phyloP scores from a whole-genome alignment of 2,113 vertebrate species.

The Spea bombifrons region DNA sequence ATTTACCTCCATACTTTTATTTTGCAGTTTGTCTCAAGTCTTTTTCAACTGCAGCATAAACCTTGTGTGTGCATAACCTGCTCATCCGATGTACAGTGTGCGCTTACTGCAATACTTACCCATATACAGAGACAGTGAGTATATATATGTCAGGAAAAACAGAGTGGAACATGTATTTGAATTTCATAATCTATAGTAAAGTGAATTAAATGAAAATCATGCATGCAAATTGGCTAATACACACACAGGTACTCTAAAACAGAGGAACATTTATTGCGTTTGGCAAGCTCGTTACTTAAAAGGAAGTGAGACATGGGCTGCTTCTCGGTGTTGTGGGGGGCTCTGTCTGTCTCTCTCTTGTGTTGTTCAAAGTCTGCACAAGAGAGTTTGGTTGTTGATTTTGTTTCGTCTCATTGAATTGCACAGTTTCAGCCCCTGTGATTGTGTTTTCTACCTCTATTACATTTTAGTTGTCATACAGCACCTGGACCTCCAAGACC shows the following conservation, averaged over 20 bases:
- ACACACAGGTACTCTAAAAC: no score
- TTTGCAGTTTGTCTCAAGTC: conserved; percentile 77
- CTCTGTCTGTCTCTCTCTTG: no score
- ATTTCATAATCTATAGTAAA: neutral
- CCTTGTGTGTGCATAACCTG: conserved; percentile 85
- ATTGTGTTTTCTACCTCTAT: neutral
- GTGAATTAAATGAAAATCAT: no score
- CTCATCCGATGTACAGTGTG: conserved; percentile 80
- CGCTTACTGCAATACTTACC: conserved; percentile 79
- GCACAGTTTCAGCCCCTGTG: no score
- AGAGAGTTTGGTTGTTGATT: no score
- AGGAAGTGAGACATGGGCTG: no score
- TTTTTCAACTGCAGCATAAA: conserved; percentile 80
- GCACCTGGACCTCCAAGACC: conserved; percentile 65
- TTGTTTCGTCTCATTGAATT: no score
- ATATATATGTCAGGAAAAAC: neutral
- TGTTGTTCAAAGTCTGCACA: no score
- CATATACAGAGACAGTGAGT: conserved; percentile 91
- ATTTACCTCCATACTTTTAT: neutral
- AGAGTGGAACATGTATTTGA: neutral
- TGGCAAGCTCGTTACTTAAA: no score
- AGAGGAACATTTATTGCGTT: no score
- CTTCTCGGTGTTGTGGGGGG: no score
- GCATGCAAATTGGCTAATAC: no score
- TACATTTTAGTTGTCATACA: conserved; percentile 32